These are phyloP conservation scores for Heliconius hermathena DNA, from an alignment of 1,140 invertebrate genomes.

Conservation along the genomic window DNA sequence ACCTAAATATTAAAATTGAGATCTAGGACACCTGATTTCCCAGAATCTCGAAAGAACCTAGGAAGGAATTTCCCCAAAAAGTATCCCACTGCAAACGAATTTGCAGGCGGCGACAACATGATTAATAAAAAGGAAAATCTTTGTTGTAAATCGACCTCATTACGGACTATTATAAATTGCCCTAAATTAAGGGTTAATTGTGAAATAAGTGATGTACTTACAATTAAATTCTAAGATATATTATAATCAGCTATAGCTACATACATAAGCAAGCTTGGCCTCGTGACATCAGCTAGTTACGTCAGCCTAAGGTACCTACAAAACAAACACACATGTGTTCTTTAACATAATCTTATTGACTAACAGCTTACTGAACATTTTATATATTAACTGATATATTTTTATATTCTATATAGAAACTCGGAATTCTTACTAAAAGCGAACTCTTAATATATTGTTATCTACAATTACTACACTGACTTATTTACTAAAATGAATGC, in stretches of 20 bases:
- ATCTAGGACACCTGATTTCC: too few relatives aligned
- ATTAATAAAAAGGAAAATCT: too few relatives aligned
- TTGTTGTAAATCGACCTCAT: too few relatives aligned
- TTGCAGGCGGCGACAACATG: too few relatives aligned
- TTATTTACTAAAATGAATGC: background rate
- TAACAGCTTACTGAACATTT: background rate
- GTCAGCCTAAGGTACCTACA: constrained; percentile 34
- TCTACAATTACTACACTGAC: background rate
- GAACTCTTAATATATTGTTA: background rate
- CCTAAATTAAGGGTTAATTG: too few relatives aligned
- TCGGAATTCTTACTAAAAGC: too few relatives aligned
- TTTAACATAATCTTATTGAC: background rate
- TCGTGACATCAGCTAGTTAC: constrained; percentile 50
- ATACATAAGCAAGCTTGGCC: constrained; percentile 33
- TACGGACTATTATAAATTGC: too few relatives aligned
- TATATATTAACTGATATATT: background rate
- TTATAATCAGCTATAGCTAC: background rate
- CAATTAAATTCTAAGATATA: background rate
- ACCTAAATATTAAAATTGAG: too few relatives aligned
- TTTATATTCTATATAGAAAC: background rate
- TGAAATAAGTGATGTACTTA: background rate
- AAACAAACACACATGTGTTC: constrained; percentile 34
- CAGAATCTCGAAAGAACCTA: too few relatives aligned
- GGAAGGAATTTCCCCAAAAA: too few relatives aligned
- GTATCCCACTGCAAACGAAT: too few relatives aligned